phyloP scores from a whole-genome alignment of 2,113 vertebrate genomes.

The Semnornis frantzii region DNA sequence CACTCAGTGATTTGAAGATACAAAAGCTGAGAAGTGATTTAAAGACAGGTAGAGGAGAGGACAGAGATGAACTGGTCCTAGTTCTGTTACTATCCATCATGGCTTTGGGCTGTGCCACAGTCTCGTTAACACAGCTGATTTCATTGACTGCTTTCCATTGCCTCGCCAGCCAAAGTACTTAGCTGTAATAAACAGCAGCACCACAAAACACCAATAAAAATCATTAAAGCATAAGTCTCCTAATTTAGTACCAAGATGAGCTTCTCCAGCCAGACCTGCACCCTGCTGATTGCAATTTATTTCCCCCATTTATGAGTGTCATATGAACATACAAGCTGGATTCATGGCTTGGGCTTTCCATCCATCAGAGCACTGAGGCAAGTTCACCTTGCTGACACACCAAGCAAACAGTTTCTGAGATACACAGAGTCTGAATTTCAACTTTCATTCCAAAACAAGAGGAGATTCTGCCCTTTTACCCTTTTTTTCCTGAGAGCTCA shows the following conservation, averaged over 20 bases:
- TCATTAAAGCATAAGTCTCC: slow-evolving; percentile 41
- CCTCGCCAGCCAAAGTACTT: background rate
- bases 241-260: slow-evolving; percentile 39
- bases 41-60: background rate
- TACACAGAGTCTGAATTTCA: background rate
- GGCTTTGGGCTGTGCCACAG: background rate
- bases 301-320: slow-evolving; percentile 16
- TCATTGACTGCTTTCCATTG: background rate
- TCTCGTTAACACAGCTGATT: slow-evolving; percentile 11
- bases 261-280: slow-evolving; percentile 29
- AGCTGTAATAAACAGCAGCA: slow-evolving; percentile 52
- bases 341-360: background rate
- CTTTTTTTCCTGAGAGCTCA: no score
- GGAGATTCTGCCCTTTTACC: no score
- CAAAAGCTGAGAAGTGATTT: background rate
- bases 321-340: background rate
- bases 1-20: rapidly evolving
- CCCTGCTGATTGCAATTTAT: slow-evolving; percentile 52
- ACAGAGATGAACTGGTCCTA: background rate
- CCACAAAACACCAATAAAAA: slow-evolving; percentile 44
- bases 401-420: background rate
- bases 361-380: background rate
- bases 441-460: background rate
- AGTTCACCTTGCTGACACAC: background rate
- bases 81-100: background rate